Evolutionary conservation across 1,140 invertebrate species (phyloP).

Genomic region (Lepidurus apus): DNA sequence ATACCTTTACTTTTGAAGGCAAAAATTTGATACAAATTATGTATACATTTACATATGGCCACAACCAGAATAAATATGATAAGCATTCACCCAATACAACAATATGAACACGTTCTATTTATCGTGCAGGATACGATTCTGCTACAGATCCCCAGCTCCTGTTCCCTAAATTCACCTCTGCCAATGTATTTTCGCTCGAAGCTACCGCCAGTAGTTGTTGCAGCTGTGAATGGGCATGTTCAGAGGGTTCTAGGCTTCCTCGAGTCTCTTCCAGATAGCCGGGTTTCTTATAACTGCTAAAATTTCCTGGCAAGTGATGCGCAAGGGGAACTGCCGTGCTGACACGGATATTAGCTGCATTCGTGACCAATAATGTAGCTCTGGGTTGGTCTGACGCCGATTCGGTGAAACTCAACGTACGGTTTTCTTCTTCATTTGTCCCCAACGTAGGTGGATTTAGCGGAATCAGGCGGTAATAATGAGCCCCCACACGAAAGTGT

Average conservation of each 20-base stretch:
- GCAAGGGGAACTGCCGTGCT: neutral
- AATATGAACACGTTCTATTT: neutral
- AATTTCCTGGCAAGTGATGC: neutral
- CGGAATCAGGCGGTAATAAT: conserved; percentile 7
- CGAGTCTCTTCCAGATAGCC: neutral
- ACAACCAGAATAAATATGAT: neutral
- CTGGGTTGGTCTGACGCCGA: neutral
- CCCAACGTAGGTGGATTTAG: neutral
- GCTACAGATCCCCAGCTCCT: conserved; percentile 1
- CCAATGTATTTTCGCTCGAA: neutral
- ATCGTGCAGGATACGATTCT: conserved; percentile 10
- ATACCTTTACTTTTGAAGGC: neutral
- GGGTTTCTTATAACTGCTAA: neutral
- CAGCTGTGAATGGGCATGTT: neutral
- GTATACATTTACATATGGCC: neutral
- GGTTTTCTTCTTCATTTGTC: neutral
- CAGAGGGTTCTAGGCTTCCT: neutral
- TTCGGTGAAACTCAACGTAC: neutral
- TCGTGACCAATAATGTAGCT: conserved; percentile 11
- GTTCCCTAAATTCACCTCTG: neutral
- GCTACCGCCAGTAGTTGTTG: neutral
- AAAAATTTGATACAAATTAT: neutral
- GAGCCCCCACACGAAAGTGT: neutral
- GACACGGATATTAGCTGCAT: conserved; percentile 14
- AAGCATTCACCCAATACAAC: conserved; percentile 20